Base-by-base conservation (phyloP, 2,888 invertebrate genomes). In the Leucoptera coffeella region DNA sequence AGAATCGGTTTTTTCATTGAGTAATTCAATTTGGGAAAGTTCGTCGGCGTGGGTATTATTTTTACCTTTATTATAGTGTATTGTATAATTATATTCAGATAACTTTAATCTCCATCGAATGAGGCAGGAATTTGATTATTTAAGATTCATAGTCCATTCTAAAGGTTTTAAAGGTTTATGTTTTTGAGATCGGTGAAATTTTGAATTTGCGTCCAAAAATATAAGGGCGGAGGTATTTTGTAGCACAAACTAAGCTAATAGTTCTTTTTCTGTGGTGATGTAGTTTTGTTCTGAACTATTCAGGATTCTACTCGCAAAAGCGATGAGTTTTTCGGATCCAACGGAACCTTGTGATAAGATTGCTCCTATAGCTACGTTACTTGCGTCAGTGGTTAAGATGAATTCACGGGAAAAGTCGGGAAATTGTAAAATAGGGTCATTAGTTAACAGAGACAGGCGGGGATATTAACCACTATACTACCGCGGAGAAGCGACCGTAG, bases 141-240 rank as follows among this genome's bases (percentile, higher is more conserved):
- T 42, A 30, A 0, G 42, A 37, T 15, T 36, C 28, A 44, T 38
- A 3, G 50, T 21, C 42, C 44, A 51, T 12, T 32, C 29, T 4
- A 53, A 22, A 11, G 50, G 46, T n/a, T n/a, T n/a, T n/a, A n/a
- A n/a, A n/a, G n/a, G n/a, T n/a, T n/a, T n/a, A n/a, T n/a, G n/a
- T n/a, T n/a, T 28, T 38, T 40, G 31, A 55, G 54, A 29, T 55
- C 55, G 0, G 47, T 52, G 4, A 23, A 3, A 57, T 42, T 12
- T 29, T 38, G 25, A 56, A 56, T 30, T 43, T 39, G 10, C 36
- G 32, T 4, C 47, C 47, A 22, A n/a, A n/a, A n/a, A n/a, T n/a
- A n/a, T n/a, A n/a, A n/a, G n/a, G n/a, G n/a, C n/a, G n/a, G n/a
- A n/a, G 41, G 46, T 4, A 50, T 23, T 23, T 44, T 45, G 7